phyloP scores from a whole-genome alignment of 2,797 vertebrate species.

The Nannoperca australis region DNA sequence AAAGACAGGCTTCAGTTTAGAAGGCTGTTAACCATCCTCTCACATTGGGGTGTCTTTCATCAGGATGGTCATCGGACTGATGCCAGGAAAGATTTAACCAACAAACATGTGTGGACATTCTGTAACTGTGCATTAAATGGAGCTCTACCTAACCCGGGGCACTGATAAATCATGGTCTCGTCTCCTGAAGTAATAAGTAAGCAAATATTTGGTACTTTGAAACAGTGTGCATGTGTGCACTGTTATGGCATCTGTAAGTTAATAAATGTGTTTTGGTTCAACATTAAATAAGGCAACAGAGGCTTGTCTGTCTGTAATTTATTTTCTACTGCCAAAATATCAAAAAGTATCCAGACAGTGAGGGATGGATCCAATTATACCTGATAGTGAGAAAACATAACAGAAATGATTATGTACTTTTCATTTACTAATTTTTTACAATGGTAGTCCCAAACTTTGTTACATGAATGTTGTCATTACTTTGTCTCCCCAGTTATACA shows the following conservation, averaged over 20 bases:
- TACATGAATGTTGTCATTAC: background rate
- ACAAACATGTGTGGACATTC: constrained; percentile 8
- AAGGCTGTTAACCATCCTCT: constrained; percentile 33
- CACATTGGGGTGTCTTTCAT: constrained; percentile 7
- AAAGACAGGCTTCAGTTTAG: constrained; percentile 56
- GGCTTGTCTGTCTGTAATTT: constrained; percentile 23
- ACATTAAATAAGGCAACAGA: constrained; percentile 2
- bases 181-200: constrained; percentile 34
- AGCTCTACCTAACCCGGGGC: background rate
- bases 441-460: background rate
- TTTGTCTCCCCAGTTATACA: background rate
- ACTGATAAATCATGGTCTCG: constrained; percentile 15
- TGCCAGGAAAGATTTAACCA: constrained; percentile 15
- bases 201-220: constrained; percentile 32
- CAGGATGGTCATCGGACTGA: constrained; percentile 13
- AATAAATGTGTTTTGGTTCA: background rate
- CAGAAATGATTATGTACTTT: constrained; percentile 6
- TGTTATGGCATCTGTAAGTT: background rate
- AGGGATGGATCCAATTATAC: constrained; percentile 46
- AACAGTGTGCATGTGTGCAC: background rate
- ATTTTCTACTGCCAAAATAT: constrained; percentile 22
- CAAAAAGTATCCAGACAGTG: constrained; percentile 19
- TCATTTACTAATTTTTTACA: constrained; percentile 20
- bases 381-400: constrained; percentile 1
- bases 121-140: constrained; percentile 12